A percentile compares a stretch with the other conserved stretches of the same genome.
Evolutionary conservation across 2,113 vertebrate species (phyloP).

Genomic region (Dasypus novemcinctus): DNA sequence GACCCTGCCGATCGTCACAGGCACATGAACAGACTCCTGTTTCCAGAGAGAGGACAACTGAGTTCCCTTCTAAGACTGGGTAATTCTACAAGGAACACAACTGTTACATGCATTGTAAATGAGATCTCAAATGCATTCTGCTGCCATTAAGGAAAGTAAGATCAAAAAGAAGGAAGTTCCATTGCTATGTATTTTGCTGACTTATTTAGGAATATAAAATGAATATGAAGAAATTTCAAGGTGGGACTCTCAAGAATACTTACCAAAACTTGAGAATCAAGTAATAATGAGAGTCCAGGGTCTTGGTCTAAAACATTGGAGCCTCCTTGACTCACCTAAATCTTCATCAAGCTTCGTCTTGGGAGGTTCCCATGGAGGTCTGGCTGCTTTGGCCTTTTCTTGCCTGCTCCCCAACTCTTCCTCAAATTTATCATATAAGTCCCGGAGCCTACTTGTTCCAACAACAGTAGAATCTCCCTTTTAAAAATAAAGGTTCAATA

Average conservation of each 20-base stretch:
- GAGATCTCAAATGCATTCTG: not conserved
- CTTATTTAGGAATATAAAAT: not conserved
- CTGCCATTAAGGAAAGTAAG: not conserved
- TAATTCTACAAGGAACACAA: not conserved
- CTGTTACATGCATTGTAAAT: not conserved
- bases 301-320: not conserved
- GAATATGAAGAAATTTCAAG: not conserved
- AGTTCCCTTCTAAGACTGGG: not conserved
- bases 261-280: not conserved
- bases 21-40: not conserved
- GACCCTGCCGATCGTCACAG: not conserved
- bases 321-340: constrained; percentile 83
- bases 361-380: constrained; percentile 95
- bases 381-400: constrained; percentile 89
- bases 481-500: constrained; percentile 49
- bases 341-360: constrained; percentile 97
- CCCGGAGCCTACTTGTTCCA: constrained; percentile 94
- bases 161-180: not conserved
- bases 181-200: not conserved
- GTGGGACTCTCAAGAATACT: not conserved
- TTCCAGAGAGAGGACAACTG: not conserved
- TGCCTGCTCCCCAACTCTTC: constrained; percentile 93
- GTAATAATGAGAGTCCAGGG: not conserved
- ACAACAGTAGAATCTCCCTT: constrained; percentile 98
- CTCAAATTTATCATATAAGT: constrained; percentile 94